These are phyloP conservation scores for Dilophus febrilis DNA, from an alignment of 2,888 invertebrate species.

Conservation along the genomic window DNA sequence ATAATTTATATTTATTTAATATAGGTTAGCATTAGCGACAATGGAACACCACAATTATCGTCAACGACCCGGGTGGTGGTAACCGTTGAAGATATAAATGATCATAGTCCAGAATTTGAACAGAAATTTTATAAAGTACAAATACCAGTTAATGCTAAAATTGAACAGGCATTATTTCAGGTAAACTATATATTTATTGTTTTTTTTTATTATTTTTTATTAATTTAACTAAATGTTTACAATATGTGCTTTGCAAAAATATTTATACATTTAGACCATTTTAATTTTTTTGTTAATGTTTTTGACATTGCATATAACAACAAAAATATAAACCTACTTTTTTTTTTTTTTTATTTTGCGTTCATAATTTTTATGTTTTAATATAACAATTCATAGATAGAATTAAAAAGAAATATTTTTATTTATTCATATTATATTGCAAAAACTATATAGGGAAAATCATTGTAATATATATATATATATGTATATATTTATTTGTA, in stretches of 20 bases:
- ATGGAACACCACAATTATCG: slow-evolving; percentile 51
- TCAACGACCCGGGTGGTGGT: slow-evolving; percentile 69
- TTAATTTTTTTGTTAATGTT: no score
- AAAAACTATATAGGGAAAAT: no score
- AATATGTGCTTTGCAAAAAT: neutral
- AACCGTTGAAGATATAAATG: slow-evolving; percentile 67
- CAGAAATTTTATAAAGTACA: slow-evolving; percentile 66
- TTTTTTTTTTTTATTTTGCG: neutral
- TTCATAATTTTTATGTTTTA: neutral
- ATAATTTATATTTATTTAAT: slow-evolving; percentile 14
- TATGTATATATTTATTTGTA: no score
- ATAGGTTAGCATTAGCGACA: slow-evolving; percentile 59
- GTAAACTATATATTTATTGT: slow-evolving; percentile 23
- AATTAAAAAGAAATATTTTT: no score
- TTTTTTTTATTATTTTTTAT: slow-evolving; percentile 2
- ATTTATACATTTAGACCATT: no score
- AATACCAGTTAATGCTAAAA: slow-evolving; percentile 42
- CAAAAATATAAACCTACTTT: no score
- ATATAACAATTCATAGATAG: no score
- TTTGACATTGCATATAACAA: no score
- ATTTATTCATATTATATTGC: no score
- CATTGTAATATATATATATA: no score
- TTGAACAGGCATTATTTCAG: slow-evolving; percentile 42
- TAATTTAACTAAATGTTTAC: neutral
- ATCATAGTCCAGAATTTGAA: slow-evolving; percentile 72